Conservation (phyloP, 2,797 vertebrate genomes). For the Peromyscus nudipes region DNA sequence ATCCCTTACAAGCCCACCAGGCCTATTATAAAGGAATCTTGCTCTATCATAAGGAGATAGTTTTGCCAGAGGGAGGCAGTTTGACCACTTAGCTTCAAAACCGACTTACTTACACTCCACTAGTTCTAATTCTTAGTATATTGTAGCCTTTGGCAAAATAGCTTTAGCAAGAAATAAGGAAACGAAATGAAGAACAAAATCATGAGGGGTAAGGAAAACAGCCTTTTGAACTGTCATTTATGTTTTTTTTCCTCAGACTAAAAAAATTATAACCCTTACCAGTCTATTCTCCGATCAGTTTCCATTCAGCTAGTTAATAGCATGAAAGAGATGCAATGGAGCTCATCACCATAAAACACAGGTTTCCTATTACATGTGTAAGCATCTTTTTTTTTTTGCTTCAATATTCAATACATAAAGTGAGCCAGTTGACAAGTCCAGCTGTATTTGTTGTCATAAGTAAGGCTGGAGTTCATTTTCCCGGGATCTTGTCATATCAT, state of each 20-base stretch:
- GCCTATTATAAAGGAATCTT: conserved; percentile 71
- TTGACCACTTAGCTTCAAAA: conserved; percentile 80
- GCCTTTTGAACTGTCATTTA: conserved; percentile 70
- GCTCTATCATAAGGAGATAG: conserved; percentile 65
- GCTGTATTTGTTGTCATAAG: conserved; percentile 64
- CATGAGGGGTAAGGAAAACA: conserved; percentile 63
- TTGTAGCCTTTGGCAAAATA: conserved; percentile 82
- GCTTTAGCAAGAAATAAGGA: conserved; percentile 81
- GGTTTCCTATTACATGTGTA: conserved; percentile 71
- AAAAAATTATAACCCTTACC: conserved; percentile 69
- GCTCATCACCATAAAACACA: conserved; percentile 39
- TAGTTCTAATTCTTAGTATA: conserved; percentile 77
- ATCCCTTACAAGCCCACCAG: conserved; percentile 69
- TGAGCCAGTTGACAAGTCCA: conserved; percentile 33
- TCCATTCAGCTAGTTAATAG: conserved; percentile 55
- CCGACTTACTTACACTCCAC: conserved; percentile 78
- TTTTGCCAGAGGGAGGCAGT: conserved; percentile 76
- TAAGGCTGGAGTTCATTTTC: conserved; percentile 66
- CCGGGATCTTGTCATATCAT: conserved; percentile 47
- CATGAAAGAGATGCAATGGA: conserved; percentile 50
- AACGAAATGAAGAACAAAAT: conserved; percentile 79
- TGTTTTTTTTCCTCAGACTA: conserved; percentile 62
- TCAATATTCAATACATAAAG: conserved; percentile 68
- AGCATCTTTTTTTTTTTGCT: conserved; percentile 75
- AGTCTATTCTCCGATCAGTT: conserved; percentile 66